phyloP scores from a whole-genome alignment of 2,888 invertebrate genomes.

The Aphelenchoides bicaudatus region DNA sequence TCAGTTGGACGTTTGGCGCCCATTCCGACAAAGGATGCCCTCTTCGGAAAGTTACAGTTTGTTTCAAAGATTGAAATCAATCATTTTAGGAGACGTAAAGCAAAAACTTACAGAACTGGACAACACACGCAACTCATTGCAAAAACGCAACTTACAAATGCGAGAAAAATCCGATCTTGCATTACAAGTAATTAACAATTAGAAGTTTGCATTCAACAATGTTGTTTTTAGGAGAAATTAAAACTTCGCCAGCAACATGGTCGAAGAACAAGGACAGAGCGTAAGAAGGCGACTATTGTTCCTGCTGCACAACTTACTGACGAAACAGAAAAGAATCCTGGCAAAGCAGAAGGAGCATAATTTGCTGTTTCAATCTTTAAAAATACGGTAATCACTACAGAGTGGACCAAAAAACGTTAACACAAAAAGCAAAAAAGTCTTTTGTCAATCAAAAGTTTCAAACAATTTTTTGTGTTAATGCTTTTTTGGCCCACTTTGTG shows the following conservation, averaged over 20 bases:
- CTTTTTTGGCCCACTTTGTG: too few species aligned
- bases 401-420: too few species aligned
- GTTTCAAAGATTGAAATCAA: not conserved
- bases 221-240: conserved; percentile 42
- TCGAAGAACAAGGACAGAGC: conserved; percentile 35
- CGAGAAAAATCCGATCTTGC: conserved; percentile 52
- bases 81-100: conserved; percentile 48
- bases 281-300: conserved; percentile 32
- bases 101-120: conserved; percentile 54
- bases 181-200: conserved; percentile 38
- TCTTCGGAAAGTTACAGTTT: conserved; percentile 63
- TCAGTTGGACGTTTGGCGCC: conserved; percentile 64
- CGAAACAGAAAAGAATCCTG: conserved; percentile 10
- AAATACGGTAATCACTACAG: too few species aligned
- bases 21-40: conserved; percentile 62
- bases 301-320: conserved; percentile 21
- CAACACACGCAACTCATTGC: conserved; percentile 48
- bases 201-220: not conserved
- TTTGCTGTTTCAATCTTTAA: too few species aligned
- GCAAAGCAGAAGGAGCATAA: conserved; percentile 10
- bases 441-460: too few species aligned
- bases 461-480: too few species aligned
- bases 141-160: conserved; percentile 46
- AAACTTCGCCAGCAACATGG: conserved; percentile 46
- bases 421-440: too few species aligned